Percentiles rank a stretch among this genome's conserved stretches.
Conservation (phyloP, 2,113 vertebrate species). For the Triplophysa rosa region DNA sequence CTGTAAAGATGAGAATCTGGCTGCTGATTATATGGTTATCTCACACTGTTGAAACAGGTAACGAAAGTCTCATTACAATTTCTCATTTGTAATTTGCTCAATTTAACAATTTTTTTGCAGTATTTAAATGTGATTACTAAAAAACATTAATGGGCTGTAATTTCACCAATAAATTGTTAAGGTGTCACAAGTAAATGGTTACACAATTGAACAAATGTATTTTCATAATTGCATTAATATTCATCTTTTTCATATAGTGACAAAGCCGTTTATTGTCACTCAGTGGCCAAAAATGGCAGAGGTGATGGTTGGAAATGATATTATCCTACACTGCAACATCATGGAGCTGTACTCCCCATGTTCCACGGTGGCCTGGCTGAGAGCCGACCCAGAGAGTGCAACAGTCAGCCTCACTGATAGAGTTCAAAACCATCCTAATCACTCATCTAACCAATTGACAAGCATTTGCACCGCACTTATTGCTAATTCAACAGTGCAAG, state of each 20-base stretch:
- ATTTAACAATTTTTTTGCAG: background rate
- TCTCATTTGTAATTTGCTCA: background rate
- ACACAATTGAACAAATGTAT: background rate
- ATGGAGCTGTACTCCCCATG: conserved; percentile 19
- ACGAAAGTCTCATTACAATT: background rate
- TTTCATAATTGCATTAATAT: background rate
- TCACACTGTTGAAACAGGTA: conserved; percentile 8
- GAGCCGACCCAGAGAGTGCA: background rate
- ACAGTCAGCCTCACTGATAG: conserved; percentile 5
- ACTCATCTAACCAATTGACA: background rate
- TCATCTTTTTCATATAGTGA: background rate
- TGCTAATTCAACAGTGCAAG: conserved; percentile 2
- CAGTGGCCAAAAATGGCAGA: conserved; percentile 21
- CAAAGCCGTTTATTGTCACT: conserved; percentile 12
- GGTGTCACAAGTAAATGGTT: background rate
- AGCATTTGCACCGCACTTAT: conserved; percentile 17
- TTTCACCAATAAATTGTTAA: background rate
- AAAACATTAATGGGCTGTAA: background rate
- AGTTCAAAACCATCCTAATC: background rate
- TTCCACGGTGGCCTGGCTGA: conserved; percentile 29
- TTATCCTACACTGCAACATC: conserved; percentile 20
- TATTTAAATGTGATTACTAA: background rate
- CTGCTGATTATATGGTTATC: background rate
- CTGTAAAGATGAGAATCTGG: conserved; percentile 15
- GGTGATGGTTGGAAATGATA: conserved; percentile 17